Conservation (phyloP, 2,888 invertebrate genomes). For the Epirrhoe tristata region DNA sequence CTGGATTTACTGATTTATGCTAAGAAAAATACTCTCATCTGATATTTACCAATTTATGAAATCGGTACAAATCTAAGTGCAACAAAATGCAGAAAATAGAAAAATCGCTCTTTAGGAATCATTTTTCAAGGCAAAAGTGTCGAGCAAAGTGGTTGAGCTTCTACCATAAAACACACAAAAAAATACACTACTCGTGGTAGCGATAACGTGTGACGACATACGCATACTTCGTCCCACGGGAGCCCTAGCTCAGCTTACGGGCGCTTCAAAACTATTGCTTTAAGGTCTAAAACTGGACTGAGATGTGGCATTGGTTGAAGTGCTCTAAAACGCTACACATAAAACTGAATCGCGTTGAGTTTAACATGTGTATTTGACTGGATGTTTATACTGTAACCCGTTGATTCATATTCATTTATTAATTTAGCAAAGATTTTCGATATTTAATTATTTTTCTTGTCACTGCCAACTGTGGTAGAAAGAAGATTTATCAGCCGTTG, state of each 20-base stretch:
- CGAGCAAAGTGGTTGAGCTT: not conserved
- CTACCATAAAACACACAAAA: constrained; percentile 3
- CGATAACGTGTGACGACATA: constrained; percentile 70
- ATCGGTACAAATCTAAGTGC: too few species aligned
- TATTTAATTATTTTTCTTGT: too few species aligned
- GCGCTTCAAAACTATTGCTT: constrained; percentile 49
- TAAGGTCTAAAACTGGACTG: constrained; percentile 51
- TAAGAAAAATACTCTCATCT: too few species aligned
- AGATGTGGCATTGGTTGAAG: constrained; percentile 4
- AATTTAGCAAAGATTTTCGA: too few species aligned
- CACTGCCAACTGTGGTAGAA: too few species aligned
- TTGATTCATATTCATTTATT: not conserved
- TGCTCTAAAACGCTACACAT: constrained; percentile 5
- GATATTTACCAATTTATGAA: too few species aligned
- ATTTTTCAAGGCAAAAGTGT: too few species aligned
- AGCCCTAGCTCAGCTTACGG: constrained; percentile 64
- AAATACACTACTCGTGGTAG: constrained; percentile 64
- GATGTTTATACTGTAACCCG: not conserved
- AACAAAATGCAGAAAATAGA: too few species aligned
- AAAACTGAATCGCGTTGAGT: not conserved
- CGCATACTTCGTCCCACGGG: constrained; percentile 63
- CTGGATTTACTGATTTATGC: too few species aligned
- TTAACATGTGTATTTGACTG: not conserved
- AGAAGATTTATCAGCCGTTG: too few species aligned
- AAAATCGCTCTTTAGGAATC: too few species aligned